Base-by-base conservation (phyloP, 2,113 vertebrate species). In the Gopherus flavomarginatus region DNA sequence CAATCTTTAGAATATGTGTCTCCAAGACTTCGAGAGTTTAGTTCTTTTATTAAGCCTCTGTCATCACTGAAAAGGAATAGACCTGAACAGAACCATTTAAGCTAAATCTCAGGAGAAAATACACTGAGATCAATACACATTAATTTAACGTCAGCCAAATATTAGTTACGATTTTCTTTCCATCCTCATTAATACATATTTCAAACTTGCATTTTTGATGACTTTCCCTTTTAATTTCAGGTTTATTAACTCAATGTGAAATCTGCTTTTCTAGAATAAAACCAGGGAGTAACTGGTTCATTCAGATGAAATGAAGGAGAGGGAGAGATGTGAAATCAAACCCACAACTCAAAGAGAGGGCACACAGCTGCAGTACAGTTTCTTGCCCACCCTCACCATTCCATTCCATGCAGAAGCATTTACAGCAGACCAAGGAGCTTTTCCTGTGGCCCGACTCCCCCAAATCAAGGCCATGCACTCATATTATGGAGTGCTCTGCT, bases 41-140 rank as follows among this genome's bases (percentile, higher is more conserved):
- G n/a, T 77, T 69, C 59, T 96, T 93, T 96, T 97, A 86, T 87
- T 90, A 96, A 92, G 52, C 10, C 13, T 92, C 82, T 94, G 54
- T 35, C 85, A 85, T 83, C 31, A 87, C 87, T 94, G 81, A 91
- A 81, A 92, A 95, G 56, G 27, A 80, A 92, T 92, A 87, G 69
- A 42, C 42, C 79, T 81, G 13, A 8, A 44, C 11, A 83, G 93
- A 97, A 95, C 10, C 75, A 6, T 47, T 56, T 81, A 53, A 90
- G 54, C 83, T 47, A 83, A 13, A 21, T 95, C 83, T 90, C 77
- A 17, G 81, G 53, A 54, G 90, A 86, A 85, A 92, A 56, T 16
- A 27, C 12, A 47, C 35, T 29, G 77, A 95, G 90, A 95, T 96
- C 94, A 96, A 95, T 96, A 57, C 8, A 77, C 57, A 62, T 88